Conservation (phyloP, 2,113 vertebrate species). For the Ptychochromis oligacanthus region DNA sequence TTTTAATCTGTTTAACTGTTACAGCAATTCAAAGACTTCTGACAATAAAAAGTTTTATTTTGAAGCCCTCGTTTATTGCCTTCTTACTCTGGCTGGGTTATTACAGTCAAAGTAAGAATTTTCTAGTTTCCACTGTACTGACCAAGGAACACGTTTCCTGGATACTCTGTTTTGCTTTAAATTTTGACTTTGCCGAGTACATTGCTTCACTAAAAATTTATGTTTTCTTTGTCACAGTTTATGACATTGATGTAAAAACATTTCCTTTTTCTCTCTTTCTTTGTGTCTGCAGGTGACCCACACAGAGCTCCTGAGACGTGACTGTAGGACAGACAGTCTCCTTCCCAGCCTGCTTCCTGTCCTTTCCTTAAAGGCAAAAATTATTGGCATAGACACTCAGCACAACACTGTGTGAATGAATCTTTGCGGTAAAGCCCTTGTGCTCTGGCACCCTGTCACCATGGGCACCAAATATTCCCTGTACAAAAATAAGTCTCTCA, state of each 20-base stretch:
- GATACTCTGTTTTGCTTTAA: slow-evolving; percentile 27
- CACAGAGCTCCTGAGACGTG: slow-evolving; percentile 67
- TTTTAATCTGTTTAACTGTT: neutral
- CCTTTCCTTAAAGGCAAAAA: slow-evolving; percentile 42
- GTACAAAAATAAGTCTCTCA: slow-evolving; percentile 86
- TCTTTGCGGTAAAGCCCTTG: slow-evolving; percentile 43
- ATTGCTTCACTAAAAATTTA: neutral
- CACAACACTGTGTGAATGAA: slow-evolving; percentile 68
- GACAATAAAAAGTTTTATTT: neutral
- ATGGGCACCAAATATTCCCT: slow-evolving; percentile 89
- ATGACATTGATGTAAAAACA: neutral
- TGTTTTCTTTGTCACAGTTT: slow-evolving; percentile 31
- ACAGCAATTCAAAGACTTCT: neutral
- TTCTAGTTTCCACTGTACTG: slow-evolving; percentile 10
- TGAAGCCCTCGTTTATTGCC: neutral
- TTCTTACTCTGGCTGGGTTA: neutral
- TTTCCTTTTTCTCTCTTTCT: slow-evolving; percentile 34
- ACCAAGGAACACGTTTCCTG: slow-evolving; percentile 16
- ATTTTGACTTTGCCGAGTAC: neutral
- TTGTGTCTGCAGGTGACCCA: slow-evolving; percentile 77
- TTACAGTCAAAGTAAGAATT: neutral
- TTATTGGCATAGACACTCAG: slow-evolving; percentile 37
- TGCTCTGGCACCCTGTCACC: slow-evolving; percentile 68
- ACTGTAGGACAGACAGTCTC: slow-evolving; percentile 64
- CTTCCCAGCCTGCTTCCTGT: slow-evolving; percentile 42